Conservation (phyloP, 2,888 invertebrate genomes). For the Rotaria macrura region DNA sequence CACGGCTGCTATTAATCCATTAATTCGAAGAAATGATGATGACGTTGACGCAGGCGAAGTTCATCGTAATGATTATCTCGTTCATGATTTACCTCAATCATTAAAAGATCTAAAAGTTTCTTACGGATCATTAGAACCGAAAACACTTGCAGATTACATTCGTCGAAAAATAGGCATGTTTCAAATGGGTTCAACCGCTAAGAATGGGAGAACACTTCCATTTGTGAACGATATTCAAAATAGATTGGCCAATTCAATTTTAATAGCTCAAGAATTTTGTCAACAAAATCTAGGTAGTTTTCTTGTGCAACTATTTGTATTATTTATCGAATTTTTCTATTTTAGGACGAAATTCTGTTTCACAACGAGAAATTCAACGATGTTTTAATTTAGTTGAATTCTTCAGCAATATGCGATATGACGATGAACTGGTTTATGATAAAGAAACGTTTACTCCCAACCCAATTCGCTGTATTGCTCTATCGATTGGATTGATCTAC, state of each 20-base stretch:
- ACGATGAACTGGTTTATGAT: neutral
- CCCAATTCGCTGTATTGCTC: neutral
- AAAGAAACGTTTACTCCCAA: neutral
- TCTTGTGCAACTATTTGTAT: no score
- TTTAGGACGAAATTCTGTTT: neutral
- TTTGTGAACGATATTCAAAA: neutral
- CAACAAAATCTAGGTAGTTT: neutral
- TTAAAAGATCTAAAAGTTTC: neutral
- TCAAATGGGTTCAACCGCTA: neutral
- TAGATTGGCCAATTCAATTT: neutral
- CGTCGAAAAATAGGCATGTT: neutral
- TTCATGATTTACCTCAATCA: slow-evolving; percentile 11
- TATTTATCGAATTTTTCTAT: neutral
- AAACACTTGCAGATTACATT: neutral
- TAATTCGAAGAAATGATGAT: neutral
- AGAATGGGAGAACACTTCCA: no score
- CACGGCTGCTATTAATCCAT: slow-evolving; percentile 30
- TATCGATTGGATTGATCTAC: neutral
- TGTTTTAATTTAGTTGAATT: neutral
- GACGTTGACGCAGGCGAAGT: neutral
- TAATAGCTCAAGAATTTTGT: neutral
- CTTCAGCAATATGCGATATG: neutral
- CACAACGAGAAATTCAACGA: slow-evolving; percentile 17
- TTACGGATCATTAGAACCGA: neutral
- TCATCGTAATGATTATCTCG: neutral